Evolutionary conservation across 2,797 vertebrate genomes (phyloP).

Genomic region (Rhadinocentrus ornatus): DNA sequence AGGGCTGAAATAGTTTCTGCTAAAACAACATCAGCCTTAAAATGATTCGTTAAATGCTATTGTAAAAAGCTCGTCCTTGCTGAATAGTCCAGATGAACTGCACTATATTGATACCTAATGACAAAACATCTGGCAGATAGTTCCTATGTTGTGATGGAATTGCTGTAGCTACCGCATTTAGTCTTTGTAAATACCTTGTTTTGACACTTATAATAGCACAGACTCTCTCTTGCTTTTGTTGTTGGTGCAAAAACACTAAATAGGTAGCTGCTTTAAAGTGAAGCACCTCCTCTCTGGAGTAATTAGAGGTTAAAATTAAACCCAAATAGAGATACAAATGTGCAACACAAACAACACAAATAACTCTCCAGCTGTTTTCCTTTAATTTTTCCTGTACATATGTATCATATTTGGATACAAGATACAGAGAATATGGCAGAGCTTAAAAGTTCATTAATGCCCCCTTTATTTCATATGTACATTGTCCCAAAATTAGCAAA

Average conservation of each 20-base stretch:
- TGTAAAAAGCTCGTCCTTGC: constrained; percentile 62
- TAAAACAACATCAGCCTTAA: constrained; percentile 54
- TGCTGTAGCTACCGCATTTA: constrained; percentile 52
- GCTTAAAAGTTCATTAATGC: not conserved
- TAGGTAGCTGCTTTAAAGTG: constrained; percentile 26
- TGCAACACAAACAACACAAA: constrained; percentile 7
- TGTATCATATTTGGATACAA: not conserved
- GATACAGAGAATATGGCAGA: too few species aligned
- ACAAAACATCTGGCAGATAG: constrained; percentile 76
- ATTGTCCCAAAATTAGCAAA: not conserved
- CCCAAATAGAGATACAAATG: constrained; percentile 33
- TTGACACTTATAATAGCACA: constrained; percentile 59
- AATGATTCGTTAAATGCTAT: constrained; percentile 59
- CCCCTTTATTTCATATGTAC: not conserved
- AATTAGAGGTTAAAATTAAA: constrained; percentile 56
- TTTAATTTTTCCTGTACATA: not conserved
- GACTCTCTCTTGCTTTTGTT: constrained; percentile 54
- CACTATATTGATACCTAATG: constrained; percentile 58
- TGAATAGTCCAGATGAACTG: constrained; percentile 59
- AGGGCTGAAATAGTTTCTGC: constrained; percentile 45
- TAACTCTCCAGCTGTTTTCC: constrained; percentile 13
- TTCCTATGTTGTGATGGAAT: constrained; percentile 52
- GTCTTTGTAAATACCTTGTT: constrained; percentile 68
- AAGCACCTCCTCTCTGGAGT: constrained; percentile 18
- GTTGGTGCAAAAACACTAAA: constrained; percentile 41